Conservation (phyloP, 2,888 invertebrate genomes). For the Sesia bembeciformis region DNA sequence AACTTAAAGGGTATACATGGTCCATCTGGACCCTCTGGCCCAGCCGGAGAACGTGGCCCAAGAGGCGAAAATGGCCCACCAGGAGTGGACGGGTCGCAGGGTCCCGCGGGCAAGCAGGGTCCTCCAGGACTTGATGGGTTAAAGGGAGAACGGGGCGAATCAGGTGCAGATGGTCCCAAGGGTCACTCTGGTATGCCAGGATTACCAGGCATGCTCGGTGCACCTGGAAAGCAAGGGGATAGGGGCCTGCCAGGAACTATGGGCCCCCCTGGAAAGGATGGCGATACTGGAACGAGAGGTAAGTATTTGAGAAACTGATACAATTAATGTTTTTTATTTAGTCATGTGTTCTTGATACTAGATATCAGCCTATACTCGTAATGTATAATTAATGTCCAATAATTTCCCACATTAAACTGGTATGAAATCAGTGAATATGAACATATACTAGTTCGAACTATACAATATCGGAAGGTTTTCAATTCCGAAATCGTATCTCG, state of each 20-base stretch:
- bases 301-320: slow-evolving; percentile 5
- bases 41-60: slow-evolving; percentile 81
- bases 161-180: slow-evolving; percentile 83
- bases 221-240: slow-evolving; percentile 79
- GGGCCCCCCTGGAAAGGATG: slow-evolving; percentile 85
- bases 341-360: no score
- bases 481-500: no score
- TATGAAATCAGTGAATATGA: no score
- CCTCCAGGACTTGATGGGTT: slow-evolving; percentile 82
- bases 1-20: slow-evolving; percentile 77
- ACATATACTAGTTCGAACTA: no score
- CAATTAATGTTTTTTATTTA: no score
- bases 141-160: slow-evolving; percentile 76
- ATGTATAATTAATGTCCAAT: no score
- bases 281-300: slow-evolving; percentile 83
- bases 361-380: no score
- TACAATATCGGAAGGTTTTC: no score
- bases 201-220: slow-evolving; percentile 85
- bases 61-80: slow-evolving; percentile 83
- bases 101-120: slow-evolving; percentile 85
- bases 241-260: slow-evolving; percentile 76
- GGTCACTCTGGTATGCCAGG: slow-evolving; percentile 90
- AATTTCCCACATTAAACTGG: no score
- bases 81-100: slow-evolving; percentile 84
- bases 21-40: slow-evolving; percentile 77